A percentile compares a stretch with the other conserved stretches of the same genome.
These are phyloP conservation scores for Phrynosoma platyrhinos DNA, from an alignment of 2,113 vertebrate genomes.

Conservation along the genomic window DNA sequence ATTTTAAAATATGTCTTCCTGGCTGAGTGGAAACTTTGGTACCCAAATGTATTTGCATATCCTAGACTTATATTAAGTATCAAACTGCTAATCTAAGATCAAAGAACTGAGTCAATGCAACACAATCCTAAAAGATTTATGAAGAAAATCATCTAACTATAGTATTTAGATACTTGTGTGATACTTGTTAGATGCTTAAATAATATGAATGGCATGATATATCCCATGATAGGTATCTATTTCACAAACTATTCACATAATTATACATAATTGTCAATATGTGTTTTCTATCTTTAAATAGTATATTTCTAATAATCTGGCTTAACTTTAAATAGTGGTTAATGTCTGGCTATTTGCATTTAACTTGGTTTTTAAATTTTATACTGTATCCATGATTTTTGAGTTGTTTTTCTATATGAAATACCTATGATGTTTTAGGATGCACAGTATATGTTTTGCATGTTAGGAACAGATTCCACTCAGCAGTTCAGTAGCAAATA, in stretches of 20 bases:
- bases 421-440: slow-evolving; percentile 57
- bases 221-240: slow-evolving; percentile 5
- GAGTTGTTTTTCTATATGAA: slow-evolving; percentile 58
- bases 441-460: slow-evolving; percentile 60
- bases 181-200: neutral
- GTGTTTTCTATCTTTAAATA: no score
- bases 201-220: neutral
- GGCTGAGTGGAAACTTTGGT: neutral
- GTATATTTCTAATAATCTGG: slow-evolving; percentile 10
- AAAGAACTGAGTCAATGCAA: neutral
- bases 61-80: neutral
- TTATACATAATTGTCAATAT: neutral
- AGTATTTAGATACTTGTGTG: neutral
- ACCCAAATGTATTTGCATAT: neutral
- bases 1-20: neutral
- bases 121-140: neutral
- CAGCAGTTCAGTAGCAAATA: slow-evolving; percentile 62
- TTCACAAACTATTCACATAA: slow-evolving; percentile 29
- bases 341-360: slow-evolving; percentile 12
- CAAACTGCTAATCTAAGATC: slow-evolving; percentile 14
- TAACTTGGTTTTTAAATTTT: slow-evolving; percentile 50
- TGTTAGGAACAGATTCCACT: slow-evolving; percentile 34
- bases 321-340: slow-evolving; percentile 37
- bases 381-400: slow-evolving; percentile 42
- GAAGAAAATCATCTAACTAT: neutral